A percentile compares a stretch with the other conserved stretches of the same genome.
Conservation (phyloP, 1,140 invertebrate genomes). For the Hyposmocoma kahamanoa region DNA sequence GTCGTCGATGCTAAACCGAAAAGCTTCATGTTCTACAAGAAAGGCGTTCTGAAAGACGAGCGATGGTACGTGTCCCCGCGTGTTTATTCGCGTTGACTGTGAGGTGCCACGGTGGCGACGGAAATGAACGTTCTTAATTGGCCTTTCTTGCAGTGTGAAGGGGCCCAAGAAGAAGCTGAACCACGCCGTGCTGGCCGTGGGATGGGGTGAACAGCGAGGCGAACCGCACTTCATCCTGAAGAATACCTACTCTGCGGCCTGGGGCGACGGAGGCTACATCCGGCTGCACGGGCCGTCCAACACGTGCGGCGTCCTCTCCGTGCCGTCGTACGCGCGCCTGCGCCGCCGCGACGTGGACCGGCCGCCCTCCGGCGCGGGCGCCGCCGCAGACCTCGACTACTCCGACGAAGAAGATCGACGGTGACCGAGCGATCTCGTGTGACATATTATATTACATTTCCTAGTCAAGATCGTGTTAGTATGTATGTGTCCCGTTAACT, state of each 20-base stretch:
- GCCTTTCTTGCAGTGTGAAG: constrained; percentile 22
- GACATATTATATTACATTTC: not conserved
- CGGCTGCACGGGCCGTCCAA: constrained; percentile 39
- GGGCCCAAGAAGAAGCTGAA: constrained; percentile 19
- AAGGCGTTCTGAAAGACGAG: constrained; percentile 45
- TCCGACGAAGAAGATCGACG: not conserved
- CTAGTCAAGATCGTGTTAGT: not conserved
- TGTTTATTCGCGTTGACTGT: not conserved
- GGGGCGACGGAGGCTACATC: constrained; percentile 34
- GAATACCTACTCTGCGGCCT: constrained; percentile 48
- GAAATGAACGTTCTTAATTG: too few species aligned
- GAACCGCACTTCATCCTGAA: constrained; percentile 46
- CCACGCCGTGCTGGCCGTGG: constrained; percentile 51
- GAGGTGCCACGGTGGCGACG: too few species aligned
- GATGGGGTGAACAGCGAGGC: constrained; percentile 31
- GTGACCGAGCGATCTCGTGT: not conserved
- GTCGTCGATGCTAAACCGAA: constrained; percentile 38
- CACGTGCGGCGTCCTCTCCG: constrained; percentile 43
- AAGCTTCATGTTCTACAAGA: constrained; percentile 39
- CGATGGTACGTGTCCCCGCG: constrained; percentile 30
- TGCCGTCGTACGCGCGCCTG: constrained; percentile 41
- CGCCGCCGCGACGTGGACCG: constrained; percentile 28
- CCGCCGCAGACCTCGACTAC: not conserved
- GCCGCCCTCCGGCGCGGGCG: constrained; percentile 8
- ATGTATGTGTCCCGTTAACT: not conserved